Percentiles rank a stretch among this genome's conserved stretches.
phyloP scores from a whole-genome alignment of 2,888 invertebrate species.

The Ochropacha duplaris region DNA sequence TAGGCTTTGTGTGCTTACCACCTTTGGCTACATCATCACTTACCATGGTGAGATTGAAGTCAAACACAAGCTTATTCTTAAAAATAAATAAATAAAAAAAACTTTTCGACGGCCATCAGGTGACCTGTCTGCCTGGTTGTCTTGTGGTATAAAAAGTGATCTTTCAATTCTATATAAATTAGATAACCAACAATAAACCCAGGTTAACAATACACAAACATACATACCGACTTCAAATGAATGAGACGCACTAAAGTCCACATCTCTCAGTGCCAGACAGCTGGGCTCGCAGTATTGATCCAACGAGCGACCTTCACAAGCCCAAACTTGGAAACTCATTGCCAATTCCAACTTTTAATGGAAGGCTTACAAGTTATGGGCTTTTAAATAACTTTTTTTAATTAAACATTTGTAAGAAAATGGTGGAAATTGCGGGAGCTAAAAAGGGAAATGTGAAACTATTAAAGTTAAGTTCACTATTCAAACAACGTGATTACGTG shows the following conservation, averaged over 20 bases:
- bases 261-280: not conserved
- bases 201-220: no score
- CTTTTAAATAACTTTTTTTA: not conserved
- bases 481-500: not conserved
- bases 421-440: not conserved
- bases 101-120: no score
- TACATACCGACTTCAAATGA: not conserved
- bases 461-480: not conserved
- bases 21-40: no score
- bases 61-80: no score
- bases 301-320: not conserved
- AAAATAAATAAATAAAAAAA: no score
- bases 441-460: not conserved
- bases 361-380: not conserved
- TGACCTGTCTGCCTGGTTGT: no score
- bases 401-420: not conserved
- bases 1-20: no score
- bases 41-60: no score
- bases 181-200: no score
- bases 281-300: not conserved
- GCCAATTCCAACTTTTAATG: not conserved
- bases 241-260: not conserved
- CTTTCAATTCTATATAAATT: no score
- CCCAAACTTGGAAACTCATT: not conserved
- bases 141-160: no score